Base-by-base conservation (phyloP, 2,888 invertebrate genomes). In the Calameuta filiformis region DNA sequence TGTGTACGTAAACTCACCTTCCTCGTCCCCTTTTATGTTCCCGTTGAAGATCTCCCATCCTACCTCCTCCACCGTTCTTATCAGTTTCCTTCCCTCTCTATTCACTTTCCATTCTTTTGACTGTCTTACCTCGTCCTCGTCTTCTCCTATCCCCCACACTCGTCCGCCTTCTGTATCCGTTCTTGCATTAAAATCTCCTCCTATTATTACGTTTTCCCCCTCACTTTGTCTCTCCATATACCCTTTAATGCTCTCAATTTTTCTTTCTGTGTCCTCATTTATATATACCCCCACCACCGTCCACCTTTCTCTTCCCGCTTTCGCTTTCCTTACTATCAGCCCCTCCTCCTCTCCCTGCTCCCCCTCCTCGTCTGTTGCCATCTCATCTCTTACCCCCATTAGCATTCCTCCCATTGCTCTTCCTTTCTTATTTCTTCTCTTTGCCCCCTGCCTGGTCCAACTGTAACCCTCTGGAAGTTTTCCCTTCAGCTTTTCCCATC, bases 391-490 rank as follows among this genome's bases (percentile, higher is more conserved):
- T 0, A 83, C 35, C 15, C 81, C 83, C n/a, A 81, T 78, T 15
- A 82, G 4, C 37, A 83, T 77, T 1, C 82, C 82, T 4, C 79
- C 80, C 12, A 9, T 80, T 9, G 82, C 80, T 35, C 82, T 81
- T 0, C 81, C 83, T 40, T 79, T 82, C 12, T 37, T 81, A 0
- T 79, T 79, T 4, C 40, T 76, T 73, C 69, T 82, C 68, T 15
- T 56, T 11, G 80, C 83, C 1, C 34, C 37, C 40, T 77, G 40
- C 23, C 11, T 31, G 12, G 31, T 35, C 81, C 83, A 83, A n/a
- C 12, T 69, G 68, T 80, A 82, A 2, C 75, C 79, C 15, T 76
- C 71, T 4, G 81, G 75, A 3, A 84, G 30, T 15, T 40, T 79
- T 0, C 30, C 15, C 12, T 69, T 79, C 12, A 79, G 12, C 15